Conservation (phyloP, 1,140 invertebrate species). For the Macrotrachela quadricornifera region DNA sequence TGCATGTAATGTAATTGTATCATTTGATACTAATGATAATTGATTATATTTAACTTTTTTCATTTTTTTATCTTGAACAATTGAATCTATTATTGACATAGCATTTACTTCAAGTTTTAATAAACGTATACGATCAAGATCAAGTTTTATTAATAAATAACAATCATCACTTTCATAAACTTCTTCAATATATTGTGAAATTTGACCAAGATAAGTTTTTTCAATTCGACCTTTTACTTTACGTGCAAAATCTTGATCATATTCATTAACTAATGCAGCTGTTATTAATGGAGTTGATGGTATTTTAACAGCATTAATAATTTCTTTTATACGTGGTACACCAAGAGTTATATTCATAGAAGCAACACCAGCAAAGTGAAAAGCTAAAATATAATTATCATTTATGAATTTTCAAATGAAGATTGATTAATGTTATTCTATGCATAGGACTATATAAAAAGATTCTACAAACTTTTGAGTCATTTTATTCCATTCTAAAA, state of each 20-base stretch:
- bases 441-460: too few species aligned
- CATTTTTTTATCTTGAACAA: constrained; percentile 11
- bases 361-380: constrained; percentile 99
- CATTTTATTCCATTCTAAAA: too few species aligned
- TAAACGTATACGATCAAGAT: constrained; percentile 60
- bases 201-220: constrained; percentile 43
- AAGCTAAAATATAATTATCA: constrained; percentile 32
- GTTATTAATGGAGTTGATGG: constrained; percentile 94
- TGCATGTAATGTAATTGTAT: not conserved
- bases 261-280: constrained; percentile 44
- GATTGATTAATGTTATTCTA: too few species aligned
- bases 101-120: constrained; percentile 46
- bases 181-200: constrained; percentile 74
- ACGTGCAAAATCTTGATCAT: constrained; percentile 58
- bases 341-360: constrained; percentile 98
- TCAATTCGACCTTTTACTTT: constrained; percentile 76
- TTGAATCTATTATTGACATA: constrained; percentile 32
- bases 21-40: not conserved
- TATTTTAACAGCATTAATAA: constrained; percentile 80
- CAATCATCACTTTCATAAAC: constrained; percentile 63
- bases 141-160: constrained; percentile 59
- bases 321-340: constrained; percentile 83
- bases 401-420: too few species aligned
- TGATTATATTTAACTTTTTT: not conserved
- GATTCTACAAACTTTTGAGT: too few species aligned